Conservation (phyloP, 2,797 vertebrate species). For the Steatocranus sp. region DNA sequence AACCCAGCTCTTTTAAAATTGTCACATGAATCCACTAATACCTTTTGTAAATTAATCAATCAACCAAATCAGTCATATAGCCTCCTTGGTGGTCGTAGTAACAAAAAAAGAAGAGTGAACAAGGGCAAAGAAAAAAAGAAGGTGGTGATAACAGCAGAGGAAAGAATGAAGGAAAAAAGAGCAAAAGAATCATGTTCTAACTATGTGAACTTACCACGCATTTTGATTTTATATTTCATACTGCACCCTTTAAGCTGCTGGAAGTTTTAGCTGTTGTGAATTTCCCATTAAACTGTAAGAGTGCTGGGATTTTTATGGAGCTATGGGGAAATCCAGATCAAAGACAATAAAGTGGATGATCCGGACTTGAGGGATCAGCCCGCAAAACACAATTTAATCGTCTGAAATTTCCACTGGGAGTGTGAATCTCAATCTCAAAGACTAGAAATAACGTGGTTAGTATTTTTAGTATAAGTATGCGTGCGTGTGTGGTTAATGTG, state of each 20-base stretch:
- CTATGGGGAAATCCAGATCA: slow-evolving; percentile 20
- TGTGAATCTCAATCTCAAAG: background rate
- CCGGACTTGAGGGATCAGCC: slow-evolving; percentile 8
- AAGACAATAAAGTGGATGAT: slow-evolving; percentile 15
- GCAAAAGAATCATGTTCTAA: background rate
- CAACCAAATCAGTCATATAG: background rate
- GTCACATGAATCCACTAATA: background rate
- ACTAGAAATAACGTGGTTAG: slow-evolving; percentile 15
- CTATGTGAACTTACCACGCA: background rate
- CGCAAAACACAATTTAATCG: slow-evolving; percentile 28
- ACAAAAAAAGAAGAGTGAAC: background rate
- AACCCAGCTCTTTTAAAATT: background rate
- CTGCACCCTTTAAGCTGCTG: background rate
- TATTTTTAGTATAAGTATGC: background rate
- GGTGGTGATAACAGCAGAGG: background rate
- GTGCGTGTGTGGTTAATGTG: background rate
- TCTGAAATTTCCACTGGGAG: background rate
- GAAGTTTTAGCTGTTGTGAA: background rate
- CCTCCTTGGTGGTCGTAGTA: background rate
- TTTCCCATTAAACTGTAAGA: slow-evolving; percentile 6
- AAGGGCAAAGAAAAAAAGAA: background rate
- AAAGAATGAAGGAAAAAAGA: background rate
- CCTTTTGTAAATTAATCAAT: background rate
- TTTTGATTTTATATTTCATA: background rate
- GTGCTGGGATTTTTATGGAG: slow-evolving; percentile 11